Base-by-base conservation (phyloP, 1,140 invertebrate species). In the Bombus picipes region DNA sequence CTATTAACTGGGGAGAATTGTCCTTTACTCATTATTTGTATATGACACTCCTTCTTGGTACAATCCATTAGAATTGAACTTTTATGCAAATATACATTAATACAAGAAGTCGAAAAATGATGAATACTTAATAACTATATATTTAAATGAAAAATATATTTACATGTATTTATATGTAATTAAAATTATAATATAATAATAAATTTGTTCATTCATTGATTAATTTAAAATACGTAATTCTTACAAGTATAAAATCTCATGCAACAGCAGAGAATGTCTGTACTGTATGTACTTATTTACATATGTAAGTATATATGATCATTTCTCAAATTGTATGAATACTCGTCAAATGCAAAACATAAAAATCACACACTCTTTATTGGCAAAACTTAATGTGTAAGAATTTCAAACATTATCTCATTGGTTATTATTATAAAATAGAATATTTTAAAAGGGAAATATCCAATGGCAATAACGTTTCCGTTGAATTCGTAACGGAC, bases 1-100 rank as follows among this genome's bases (percentile, higher is more conserved):
- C 83, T 80, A 37, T 15, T 79, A 2, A 80, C 25, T 22, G 83
- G 76, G 39, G 83, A 84, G 62, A 71, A 79, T 34, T 84, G 76
- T 39, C 43, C 53, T 9, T 62, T 80, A 34, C 1, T 80, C 25
- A 79, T 78, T 13, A 39, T 76, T 32, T 15, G 22, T 10, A 18
- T 68, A 6, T 15, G n/a, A 57, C 10, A 28, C 3, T 62, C 68
- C 25, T 75, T 76, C 2, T 47, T 47, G 79, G 2, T 4, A 32
- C 68, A 43, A 5, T 18, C 25, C 13, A 47, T 41, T 37, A 12
- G 0, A 79, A 71, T 53, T 65, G 0, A 18, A 73, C 32, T 65
- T 37, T 62, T 71, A n/a, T 47, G 37, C 34, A 22, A 41, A 59
- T 32, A 41, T 41, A n/a, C 4, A 41, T 73, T 65, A 5, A 28